Evolutionary conservation across 2,888 invertebrate genomes (phyloP).

Genomic region (Mythimna albipuncta): DNA sequence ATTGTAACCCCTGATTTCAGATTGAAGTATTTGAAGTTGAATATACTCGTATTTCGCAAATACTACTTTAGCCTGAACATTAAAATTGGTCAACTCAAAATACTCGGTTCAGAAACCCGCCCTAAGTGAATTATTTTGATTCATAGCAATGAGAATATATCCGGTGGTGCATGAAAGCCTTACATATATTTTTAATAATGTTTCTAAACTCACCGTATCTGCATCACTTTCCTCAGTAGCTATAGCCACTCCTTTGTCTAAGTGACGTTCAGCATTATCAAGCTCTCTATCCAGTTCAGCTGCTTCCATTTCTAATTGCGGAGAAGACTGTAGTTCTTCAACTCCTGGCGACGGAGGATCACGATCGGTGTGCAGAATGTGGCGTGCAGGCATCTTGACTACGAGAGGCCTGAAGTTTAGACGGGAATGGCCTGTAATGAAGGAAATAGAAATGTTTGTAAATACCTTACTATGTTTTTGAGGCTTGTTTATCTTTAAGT

Average conservation of each 20-base stretch:
- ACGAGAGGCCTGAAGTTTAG: constrained; percentile 81
- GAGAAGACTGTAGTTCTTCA: constrained; percentile 83
- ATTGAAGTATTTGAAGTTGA: too few relatives aligned
- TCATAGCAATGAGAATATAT: neutral
- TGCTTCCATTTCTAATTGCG: constrained; percentile 80
- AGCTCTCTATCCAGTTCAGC: constrained; percentile 82
- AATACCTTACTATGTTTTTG: too few relatives aligned
- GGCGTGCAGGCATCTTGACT: constrained; percentile 80
- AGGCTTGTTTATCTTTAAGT: too few relatives aligned
- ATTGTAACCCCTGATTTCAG: too few relatives aligned
- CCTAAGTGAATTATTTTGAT: neutral
- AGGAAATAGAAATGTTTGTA: neutral
- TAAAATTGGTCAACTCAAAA: too few relatives aligned
- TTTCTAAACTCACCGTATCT: constrained; percentile 81
- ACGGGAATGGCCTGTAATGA: constrained; percentile 66
- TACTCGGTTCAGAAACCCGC: too few relatives aligned
- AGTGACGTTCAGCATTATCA: constrained; percentile 79
- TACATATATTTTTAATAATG: neutral
- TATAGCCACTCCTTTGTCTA: constrained; percentile 81
- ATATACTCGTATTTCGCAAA: too few relatives aligned
- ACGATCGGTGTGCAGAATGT: constrained; percentile 69
- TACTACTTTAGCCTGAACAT: too few relatives aligned
- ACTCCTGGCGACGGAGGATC: constrained; percentile 73
- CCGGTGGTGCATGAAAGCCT: neutral
- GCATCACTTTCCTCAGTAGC: constrained; percentile 87